Evolutionary conservation across 2,113 vertebrate genomes (phyloP), one percentile per base, ranked within the genome.

Genomic region (Mohoua ochrocephala): DNA sequence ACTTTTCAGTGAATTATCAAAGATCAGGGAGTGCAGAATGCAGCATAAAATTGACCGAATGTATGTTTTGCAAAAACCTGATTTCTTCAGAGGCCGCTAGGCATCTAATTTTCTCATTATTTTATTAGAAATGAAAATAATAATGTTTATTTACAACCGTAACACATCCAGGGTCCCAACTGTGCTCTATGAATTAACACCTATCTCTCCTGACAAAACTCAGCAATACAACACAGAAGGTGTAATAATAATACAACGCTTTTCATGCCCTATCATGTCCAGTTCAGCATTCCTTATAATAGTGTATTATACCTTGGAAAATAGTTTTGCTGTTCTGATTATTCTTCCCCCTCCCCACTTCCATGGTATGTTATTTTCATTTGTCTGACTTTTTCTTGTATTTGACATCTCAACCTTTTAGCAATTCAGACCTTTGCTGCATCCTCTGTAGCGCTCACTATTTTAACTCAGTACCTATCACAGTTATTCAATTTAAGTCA

Each of bases 181-280:
- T 54, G 57, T 78, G 52, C 35, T 77, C 61, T 85, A 42, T 89
- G 67, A 94, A 91, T 96, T 95, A 95, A 79, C 84, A 95, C 70
- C 84, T 83, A 53, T 37, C 27, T 65, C 49, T 71, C 33, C 60
- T 89, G 81, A 76, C 81, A 89, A 84, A 96, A 89, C 49, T 49
- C 53, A 80, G 67, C 41, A 73, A 33, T n/a, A 57, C n/a, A 65
- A 79, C 27, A 45, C 18, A 69, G 41, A 68, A 95, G 13, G 70
- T 65, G 67, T 87, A 89, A 95, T n/a, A n/a, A 96, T 89, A 91
- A 85, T 65, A 24, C 33, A 89, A 85, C 84, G 54, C 33, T 50
- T 89, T 84, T 95, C 93, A 85, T 71, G 89, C 57, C 37, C 28
- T 39, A 75, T 76, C 93, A 61, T 28, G 67, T 76, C 45, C 42